A percentile compares a stretch with the other conserved stretches of the same genome.
These are phyloP conservation scores for Rhynchonema sp. DNA, from an alignment of 2,888 invertebrate species.

Conservation along the genomic window DNA sequence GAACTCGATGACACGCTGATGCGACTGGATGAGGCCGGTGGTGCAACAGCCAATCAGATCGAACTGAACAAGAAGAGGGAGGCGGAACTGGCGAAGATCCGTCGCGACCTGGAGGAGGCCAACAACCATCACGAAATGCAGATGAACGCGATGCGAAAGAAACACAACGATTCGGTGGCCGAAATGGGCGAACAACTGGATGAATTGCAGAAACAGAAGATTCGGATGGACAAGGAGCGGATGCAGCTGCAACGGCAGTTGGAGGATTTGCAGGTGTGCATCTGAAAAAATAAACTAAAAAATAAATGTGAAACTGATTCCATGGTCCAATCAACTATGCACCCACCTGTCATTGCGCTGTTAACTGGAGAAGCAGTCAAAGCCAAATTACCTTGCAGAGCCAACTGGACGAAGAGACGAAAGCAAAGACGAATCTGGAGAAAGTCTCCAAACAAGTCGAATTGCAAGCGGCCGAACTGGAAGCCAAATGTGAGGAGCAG, in stretches of 20 bases:
- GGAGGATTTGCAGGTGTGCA: too few relatives aligned
- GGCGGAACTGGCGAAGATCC: conserved; percentile 88
- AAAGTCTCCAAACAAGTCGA: conserved; percentile 23
- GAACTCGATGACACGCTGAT: conserved; percentile 93
- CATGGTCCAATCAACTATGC: not conserved
- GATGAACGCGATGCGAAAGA: conserved; percentile 88
- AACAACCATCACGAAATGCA: conserved; percentile 96
- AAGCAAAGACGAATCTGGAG: conserved; percentile 53
- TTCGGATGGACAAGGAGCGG: conserved; percentile 56
- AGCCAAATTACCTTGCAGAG: conserved; percentile 92
- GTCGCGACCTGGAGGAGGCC: conserved; percentile 90
- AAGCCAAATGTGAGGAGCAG: conserved; percentile 86
- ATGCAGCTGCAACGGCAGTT: too few relatives aligned
- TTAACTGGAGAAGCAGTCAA: conserved; percentile 59
- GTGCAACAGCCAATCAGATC: conserved; percentile 66
- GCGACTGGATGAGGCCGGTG: conserved; percentile 95
- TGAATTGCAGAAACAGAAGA: conserved; percentile 97
- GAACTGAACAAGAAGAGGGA: conserved; percentile 64
- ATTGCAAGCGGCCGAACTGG: conserved; percentile 52
- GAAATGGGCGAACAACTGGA: conserved; percentile 99
- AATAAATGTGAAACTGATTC: too few relatives aligned
- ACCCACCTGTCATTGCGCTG: not conserved
- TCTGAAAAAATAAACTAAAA: too few relatives aligned
- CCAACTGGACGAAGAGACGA: conserved; percentile 84
- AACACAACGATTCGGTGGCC: conserved; percentile 95